Percentiles rank a stretch among this genome's conserved stretches.
Conservation (phyloP, 2,888 invertebrate species). For the Gortyna flavago region DNA sequence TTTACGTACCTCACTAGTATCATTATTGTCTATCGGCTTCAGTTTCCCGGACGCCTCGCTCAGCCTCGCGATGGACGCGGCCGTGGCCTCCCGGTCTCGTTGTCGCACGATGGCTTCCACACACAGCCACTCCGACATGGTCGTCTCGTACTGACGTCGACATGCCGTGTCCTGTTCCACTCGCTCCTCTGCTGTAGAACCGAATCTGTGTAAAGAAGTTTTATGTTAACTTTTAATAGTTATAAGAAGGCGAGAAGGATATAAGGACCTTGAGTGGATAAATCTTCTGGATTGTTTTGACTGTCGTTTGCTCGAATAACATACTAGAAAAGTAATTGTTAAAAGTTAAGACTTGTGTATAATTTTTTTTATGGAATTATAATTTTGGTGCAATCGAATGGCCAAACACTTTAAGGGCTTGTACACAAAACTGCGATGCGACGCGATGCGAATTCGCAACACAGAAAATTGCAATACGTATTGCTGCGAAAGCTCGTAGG, state of each 20-base stretch:
- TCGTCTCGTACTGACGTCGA: conserved; percentile 95
- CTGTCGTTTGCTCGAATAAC: neutral
- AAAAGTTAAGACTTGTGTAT: neutral
- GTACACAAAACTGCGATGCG: no score
- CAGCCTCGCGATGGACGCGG: conserved; percentile 95
- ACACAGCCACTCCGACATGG: conserved; percentile 98
- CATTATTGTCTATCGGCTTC: conserved; percentile 78
- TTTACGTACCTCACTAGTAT: conserved; percentile 77
- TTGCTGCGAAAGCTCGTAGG: no score
- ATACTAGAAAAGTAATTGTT: neutral
- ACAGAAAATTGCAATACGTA: no score
- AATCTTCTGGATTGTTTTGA: no score
- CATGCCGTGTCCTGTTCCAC: conserved; percentile 92
- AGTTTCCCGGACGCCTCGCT: conserved; percentile 92
- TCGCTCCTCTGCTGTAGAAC: conserved; percentile 92
- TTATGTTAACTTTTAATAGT: neutral
- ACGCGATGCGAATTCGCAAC: no score
- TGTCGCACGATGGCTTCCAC: conserved; percentile 97
- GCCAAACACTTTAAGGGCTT: no score
- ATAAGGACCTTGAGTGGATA: no score
- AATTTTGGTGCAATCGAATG: neutral
- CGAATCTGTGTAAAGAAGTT: conserved; percentile 87
- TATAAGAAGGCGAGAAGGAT: neutral
- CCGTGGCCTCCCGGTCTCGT: conserved; percentile 95
- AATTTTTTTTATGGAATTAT: neutral